Evolutionary conservation across 2,113 vertebrate species (phyloP).

Genomic region (Saccopteryx bilineata): DNA sequence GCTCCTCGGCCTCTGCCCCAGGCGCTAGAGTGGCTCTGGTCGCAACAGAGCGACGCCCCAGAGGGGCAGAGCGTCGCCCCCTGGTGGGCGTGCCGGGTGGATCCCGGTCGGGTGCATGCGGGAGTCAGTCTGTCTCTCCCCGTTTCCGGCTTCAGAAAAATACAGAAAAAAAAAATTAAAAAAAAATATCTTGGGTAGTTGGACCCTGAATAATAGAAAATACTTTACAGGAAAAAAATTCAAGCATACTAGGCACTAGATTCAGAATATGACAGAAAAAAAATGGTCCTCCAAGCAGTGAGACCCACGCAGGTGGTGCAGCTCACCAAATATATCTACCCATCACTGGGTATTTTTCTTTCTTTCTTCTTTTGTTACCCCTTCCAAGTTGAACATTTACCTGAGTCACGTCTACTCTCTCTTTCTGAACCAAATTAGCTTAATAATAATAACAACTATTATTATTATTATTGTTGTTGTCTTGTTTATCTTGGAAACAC

Average conservation of each 20-base stretch:
- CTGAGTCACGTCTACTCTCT: conserved; percentile 25
- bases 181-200: neutral
- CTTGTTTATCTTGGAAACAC: conserved; percentile 61
- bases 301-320: neutral
- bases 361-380: neutral
- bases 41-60: too few relatives aligned
- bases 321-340: neutral
- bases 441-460: conserved; percentile 29
- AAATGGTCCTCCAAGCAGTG: neutral
- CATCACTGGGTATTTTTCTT: neutral
- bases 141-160: too few relatives aligned
- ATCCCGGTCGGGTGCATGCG: too few relatives aligned
- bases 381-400: neutral
- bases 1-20: too few relatives aligned
- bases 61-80: too few relatives aligned
- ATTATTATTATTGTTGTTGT: neutral
- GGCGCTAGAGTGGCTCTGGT: too few relatives aligned
- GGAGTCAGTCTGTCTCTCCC: too few relatives aligned
- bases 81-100: too few relatives aligned
- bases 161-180: neutral
- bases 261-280: neutral
- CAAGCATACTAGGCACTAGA: neutral
- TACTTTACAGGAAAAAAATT: neutral
- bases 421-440: conserved; percentile 31
- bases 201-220: neutral